These are phyloP conservation scores for Rhincodon typus DNA, from an alignment of 2,797 vertebrate species.

Conservation along the genomic window DNA sequence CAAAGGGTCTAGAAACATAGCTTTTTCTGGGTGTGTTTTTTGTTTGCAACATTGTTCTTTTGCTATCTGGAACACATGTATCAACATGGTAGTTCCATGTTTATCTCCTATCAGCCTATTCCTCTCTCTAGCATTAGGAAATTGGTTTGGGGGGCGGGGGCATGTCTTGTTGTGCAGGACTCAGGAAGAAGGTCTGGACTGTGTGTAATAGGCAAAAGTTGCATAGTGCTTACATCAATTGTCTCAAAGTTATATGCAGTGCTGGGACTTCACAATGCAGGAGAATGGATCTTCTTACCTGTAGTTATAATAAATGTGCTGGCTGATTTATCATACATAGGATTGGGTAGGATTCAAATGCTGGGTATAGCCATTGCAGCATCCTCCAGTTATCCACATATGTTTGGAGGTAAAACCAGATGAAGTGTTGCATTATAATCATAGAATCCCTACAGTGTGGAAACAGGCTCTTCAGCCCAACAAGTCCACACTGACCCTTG, in stretches of 20 bases:
- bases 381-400: neutral
- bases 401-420: neutral
- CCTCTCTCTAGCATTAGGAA: neutral
- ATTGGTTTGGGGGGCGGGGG: neutral
- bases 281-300: neutral
- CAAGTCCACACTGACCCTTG: too few species aligned
- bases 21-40: neutral
- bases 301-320: neutral
- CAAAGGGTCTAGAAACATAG: neutral
- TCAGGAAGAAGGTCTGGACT: neutral
- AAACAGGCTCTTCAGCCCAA: too few species aligned
- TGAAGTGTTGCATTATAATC: neutral
- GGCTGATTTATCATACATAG: neutral
- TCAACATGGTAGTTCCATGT: too few species aligned
- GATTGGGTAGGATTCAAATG: neutral
- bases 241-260: neutral
- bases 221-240: neutral
- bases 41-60: neutral
- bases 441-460: too few species aligned
- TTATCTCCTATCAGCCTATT: neutral
- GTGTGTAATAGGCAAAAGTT: neutral
- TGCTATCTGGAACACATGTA: neutral
- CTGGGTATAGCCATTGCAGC: neutral
- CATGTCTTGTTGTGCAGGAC: neutral
- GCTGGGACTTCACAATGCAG: neutral